Evolutionary conservation across 2,113 vertebrate species (phyloP).

Genomic region (Sylvilagus bachmani): DNA sequence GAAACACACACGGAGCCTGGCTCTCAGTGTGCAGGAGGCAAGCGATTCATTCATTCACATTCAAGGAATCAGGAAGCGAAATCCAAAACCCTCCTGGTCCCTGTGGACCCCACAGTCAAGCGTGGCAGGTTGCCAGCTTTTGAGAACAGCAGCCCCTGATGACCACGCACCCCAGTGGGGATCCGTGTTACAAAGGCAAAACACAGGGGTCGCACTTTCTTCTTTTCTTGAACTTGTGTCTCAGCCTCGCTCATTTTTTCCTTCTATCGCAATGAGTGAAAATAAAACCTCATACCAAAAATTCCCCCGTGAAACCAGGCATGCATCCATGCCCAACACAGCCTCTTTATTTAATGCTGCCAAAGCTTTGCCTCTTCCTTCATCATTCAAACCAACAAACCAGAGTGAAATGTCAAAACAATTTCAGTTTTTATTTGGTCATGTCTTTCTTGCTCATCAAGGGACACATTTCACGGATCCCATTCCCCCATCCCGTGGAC

Average conservation of each 20-base stretch:
- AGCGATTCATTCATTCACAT: background rate
- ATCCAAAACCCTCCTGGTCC: background rate
- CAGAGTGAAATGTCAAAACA: constrained; percentile 57
- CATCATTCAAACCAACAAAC: constrained; percentile 74
- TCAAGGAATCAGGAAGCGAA: background rate
- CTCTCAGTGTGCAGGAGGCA: background rate
- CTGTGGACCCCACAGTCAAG: background rate
- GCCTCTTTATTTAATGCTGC: constrained; percentile 73
- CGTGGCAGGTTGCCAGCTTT: background rate
- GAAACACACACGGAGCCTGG: background rate
- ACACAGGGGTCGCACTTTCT: background rate
- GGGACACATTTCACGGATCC: constrained; percentile 74
- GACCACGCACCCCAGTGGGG: background rate
- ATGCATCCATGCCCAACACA: background rate
- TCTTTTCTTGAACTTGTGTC: background rate
- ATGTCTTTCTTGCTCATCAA: constrained; percentile 30
- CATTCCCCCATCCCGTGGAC: constrained; percentile 36
- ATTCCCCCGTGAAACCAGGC: background rate
- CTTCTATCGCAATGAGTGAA: constrained; percentile 12
- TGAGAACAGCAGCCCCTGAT: background rate
- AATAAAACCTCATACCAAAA: background rate
- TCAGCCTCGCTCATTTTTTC: background rate
- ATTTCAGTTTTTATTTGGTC: constrained; percentile 74
- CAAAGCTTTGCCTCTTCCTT: constrained; percentile 68
- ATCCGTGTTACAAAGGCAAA: background rate